Evolutionary conservation across 2,888 invertebrate species (phyloP), one percentile per base, ranked within the genome.

Genomic region (Eupithecia exiguata): DNA sequence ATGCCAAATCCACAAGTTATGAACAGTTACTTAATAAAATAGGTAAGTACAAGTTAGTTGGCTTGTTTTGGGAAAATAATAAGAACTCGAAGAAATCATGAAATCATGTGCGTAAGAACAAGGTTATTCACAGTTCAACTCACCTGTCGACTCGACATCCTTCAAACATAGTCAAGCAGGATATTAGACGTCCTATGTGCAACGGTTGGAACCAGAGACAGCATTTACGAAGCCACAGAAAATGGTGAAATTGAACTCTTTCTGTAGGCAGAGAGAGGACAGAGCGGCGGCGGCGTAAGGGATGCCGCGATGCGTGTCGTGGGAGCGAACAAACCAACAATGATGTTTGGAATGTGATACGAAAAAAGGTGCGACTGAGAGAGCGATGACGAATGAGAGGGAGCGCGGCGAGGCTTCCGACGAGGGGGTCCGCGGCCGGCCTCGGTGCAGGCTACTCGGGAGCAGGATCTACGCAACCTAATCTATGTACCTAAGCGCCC

Each of bases 341-440:
- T 91, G 88, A 86, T 79, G 86, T 82, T 86, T 84, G 93, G 93
- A 93, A 93, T 93, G 92, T 85, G 87, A 88, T 87, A 89, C 86
- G 84, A 88, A 91, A 90, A 87, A 85, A 76, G 77, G 88, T 78
- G 83, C 71, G 85, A 87, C 83, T 73, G 87, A 86, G 85, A 78
- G 72, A 74, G 69, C n/a, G 72, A 21, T 67, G 72, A 67, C 53
- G 82, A 84, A 79, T 70, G 86, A 84, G 84, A 84, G 74, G 78
- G 80, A 74, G 77, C 77, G 79, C 76, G 84, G 79, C 76, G 84
- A 82, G 79, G 84, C 88, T 91, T 91, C 90, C 92, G 91, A 80
- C 83, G 82, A 76, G 78, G 77, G 82, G 84, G 74, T 46, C 76
- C 82, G 80, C 70, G 76, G 38, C 62, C 61, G 6, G 2, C n/a